phyloP scores from a whole-genome alignment of 2,888 invertebrate species.

The Venusia cambrica region DNA sequence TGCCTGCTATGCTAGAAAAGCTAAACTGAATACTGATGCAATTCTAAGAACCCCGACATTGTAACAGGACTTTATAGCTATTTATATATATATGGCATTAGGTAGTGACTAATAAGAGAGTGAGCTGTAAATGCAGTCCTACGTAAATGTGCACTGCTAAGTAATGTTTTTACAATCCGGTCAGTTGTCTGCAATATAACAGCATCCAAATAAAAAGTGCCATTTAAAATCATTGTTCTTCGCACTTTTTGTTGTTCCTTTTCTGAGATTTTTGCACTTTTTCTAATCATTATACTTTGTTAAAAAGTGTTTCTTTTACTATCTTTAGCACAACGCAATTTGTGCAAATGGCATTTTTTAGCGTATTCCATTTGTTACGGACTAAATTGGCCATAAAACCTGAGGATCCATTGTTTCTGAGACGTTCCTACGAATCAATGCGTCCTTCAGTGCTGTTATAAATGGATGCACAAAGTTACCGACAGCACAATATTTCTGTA shows the following conservation, averaged over 20 bases:
- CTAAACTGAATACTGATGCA: constrained; percentile 21
- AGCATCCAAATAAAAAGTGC: constrained; percentile 26
- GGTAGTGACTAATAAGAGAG: constrained; percentile 10
- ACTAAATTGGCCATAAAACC: constrained; percentile 51
- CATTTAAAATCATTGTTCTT: constrained; percentile 27
- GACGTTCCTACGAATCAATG: constrained; percentile 36
- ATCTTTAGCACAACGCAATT: constrained; percentile 53
- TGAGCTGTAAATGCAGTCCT: constrained; percentile 8
- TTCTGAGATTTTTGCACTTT: constrained; percentile 52
- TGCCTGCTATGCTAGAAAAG: constrained; percentile 18
- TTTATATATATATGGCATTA: constrained; percentile 12
- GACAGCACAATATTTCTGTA: constrained; percentile 51
- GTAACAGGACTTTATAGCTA: constrained; percentile 15
- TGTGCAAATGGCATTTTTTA: constrained; percentile 68
- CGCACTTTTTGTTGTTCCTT: constrained; percentile 32
- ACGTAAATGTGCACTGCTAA: constrained; percentile 13
- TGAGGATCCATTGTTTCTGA: constrained; percentile 41
- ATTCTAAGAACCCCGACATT: constrained; percentile 20
- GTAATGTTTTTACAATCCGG: constrained; percentile 23
- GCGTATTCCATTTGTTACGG: constrained; percentile 43
- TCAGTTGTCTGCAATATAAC: constrained; percentile 15
- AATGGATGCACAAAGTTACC: constrained; percentile 34
- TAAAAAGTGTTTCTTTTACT: constrained; percentile 42
- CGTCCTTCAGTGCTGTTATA: constrained; percentile 38
- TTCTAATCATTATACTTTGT: constrained; percentile 40